Evolutionary conservation across 2,113 vertebrate species (phyloP).

Genomic region (Hydrolagus affinis): DNA sequence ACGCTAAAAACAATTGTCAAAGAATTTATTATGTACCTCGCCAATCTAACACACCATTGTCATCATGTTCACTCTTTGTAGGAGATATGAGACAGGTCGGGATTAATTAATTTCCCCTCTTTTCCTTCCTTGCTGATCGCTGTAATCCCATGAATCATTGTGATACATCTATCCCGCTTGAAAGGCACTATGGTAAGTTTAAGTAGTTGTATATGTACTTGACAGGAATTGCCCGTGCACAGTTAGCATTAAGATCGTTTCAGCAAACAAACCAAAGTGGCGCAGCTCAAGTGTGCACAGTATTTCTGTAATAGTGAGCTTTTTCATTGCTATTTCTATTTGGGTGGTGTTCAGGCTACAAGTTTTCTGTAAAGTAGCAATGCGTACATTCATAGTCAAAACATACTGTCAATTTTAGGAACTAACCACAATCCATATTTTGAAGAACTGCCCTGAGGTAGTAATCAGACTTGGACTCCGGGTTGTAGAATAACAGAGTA

Average conservation of each 20-base stretch:
- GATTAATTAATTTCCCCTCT: no score
- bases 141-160: no score
- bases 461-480: slow-evolving; percentile 11
- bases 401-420: slow-evolving; percentile 15
- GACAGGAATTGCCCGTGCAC: not conserved
- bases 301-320: slow-evolving; percentile 18
- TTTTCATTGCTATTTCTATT: not conserved
- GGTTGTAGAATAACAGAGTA: slow-evolving; percentile 1
- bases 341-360: not conserved
- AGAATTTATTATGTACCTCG: no score
- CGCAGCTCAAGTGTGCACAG: not conserved
- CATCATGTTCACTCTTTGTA: no score
- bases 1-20: not conserved
- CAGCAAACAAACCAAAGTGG: slow-evolving; percentile 20
- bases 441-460: not conserved
- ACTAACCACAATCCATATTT: slow-evolving; percentile 21
- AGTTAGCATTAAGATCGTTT: not conserved
- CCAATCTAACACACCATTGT: no score
- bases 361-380: slow-evolving; percentile 10
- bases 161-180: no score
- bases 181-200: no score
- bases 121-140: no score
- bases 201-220: no score
- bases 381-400: slow-evolving; percentile 10
- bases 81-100: no score